A percentile compares a stretch with the other conserved stretches of the same genome.
phyloP scores from a whole-genome alignment of 2,797 vertebrate species.

The Pagetopsis macropterus region DNA sequence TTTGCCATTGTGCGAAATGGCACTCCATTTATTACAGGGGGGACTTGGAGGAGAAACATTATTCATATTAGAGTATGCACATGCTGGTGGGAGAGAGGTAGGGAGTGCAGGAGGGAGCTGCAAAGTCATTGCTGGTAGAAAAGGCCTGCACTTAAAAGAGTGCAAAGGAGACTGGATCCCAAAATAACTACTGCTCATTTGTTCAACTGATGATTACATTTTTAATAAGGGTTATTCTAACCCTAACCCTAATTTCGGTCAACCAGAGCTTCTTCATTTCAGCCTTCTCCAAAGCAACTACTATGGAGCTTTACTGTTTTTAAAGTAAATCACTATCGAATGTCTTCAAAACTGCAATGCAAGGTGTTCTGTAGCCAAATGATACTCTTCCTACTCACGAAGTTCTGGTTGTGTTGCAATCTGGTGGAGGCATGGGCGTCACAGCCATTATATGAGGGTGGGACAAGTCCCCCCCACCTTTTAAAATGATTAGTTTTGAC shows the following conservation, averaged over 20 bases:
- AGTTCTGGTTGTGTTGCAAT: neutral
- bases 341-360: neutral
- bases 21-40: slow-evolving; percentile 93
- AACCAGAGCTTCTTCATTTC: neutral
- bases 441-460: too few species aligned
- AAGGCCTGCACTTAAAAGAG: slow-evolving; percentile 54
- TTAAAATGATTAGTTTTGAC: too few species aligned
- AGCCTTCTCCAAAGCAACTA: slow-evolving; percentile 12
- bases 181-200: slow-evolving; percentile 30
- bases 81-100: slow-evolving; percentile 59
- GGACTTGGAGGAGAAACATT: slow-evolving; percentile 86
- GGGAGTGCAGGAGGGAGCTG: slow-evolving; percentile 55
- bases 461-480: too few species aligned
- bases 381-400: neutral
- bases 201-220: slow-evolving; percentile 17
- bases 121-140: slow-evolving; percentile 73
- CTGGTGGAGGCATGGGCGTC: too few species aligned
- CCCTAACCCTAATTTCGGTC: neutral
- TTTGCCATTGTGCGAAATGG: slow-evolving; percentile 95
- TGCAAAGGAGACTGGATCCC: slow-evolving; percentile 37
- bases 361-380: neutral
- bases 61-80: slow-evolving; percentile 87
- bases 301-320: neutral
- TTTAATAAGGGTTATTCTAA: neutral
- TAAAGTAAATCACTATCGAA: neutral